Evolutionary conservation across 2,888 invertebrate genomes (phyloP), one percentile per base, ranked within the genome.

Genomic region (Drosophila gaucha): DNA sequence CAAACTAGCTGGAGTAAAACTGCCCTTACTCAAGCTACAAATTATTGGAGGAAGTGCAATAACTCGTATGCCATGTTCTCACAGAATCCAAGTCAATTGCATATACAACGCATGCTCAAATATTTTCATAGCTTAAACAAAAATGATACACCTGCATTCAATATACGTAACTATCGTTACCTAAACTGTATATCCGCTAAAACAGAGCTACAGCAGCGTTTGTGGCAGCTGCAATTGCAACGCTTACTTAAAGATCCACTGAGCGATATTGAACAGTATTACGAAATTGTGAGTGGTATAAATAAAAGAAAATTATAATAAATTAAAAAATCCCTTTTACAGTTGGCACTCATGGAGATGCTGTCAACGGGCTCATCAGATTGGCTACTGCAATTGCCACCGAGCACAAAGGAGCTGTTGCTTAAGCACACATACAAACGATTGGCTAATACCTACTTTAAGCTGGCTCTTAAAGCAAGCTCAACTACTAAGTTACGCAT

Each of bases 61-160:
- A 72, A 83, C 14, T 60, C 58, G 0, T 89, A 73, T 55, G 65
- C 79, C 0, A 28, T 69, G 28, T 74, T 83, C 38, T 85, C 88
- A 0, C 60, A 50, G 1, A 75, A 63, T 39, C 43, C 51, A 1
- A 70, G 62, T 22, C 78, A 82, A 28, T 57, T 62, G 16, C 77
- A 82, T 33, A 68, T 85, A 1, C 71, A 74, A 46, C 69, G 71
- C 1, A 58, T 89, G n/a, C 50, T 85, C 0, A 66, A 62, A 30
- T 83, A 74, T 30, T 79, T 88, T 2, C 54, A 83, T 9, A 20
- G 26, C 1, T 14, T 86, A 2, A 49, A 16, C 2, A 39, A 24
- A 3, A 28, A 8, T 1, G 43, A 60, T 3, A 9, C 24, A 5
- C 73, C 66, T 3, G 6, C 9, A 5, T 58, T 76, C 1, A 60